phyloP scores from a whole-genome alignment of 2,888 invertebrate genomes.

The Epirrita christyi region DNA sequence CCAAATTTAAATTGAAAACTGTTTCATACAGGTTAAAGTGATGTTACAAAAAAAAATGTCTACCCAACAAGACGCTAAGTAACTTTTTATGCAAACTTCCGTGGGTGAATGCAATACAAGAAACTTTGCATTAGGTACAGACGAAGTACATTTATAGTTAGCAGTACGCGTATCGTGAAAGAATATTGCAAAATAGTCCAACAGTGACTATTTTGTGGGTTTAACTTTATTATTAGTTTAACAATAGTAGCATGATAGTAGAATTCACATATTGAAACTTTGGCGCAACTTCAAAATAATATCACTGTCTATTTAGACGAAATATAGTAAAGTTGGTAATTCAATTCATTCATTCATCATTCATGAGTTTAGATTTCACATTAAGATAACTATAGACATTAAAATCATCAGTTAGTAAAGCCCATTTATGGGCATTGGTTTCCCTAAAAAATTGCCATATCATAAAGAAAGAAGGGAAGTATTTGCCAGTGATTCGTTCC shows the following conservation, averaged over 20 bases:
- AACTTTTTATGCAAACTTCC: slow-evolving; percentile 7
- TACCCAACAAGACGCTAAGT: slow-evolving; percentile 2
- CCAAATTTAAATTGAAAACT: too few relatives aligned
- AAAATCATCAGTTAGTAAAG: too few relatives aligned
- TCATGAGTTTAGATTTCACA: too few relatives aligned
- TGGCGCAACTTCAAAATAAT: too few relatives aligned
- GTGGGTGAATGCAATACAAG: slow-evolving; percentile 11
- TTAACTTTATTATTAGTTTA: slow-evolving; percentile 31
- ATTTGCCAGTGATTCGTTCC: too few relatives aligned
- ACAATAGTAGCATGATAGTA: slow-evolving; percentile 4
- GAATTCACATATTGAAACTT: neutral
- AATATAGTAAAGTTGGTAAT: too few relatives aligned
- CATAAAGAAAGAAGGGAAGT: too few relatives aligned
- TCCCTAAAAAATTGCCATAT: too few relatives aligned
- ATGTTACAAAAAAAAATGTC: neutral
- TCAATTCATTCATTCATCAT: too few relatives aligned
- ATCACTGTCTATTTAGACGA: too few relatives aligned
- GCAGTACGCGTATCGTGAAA: neutral
- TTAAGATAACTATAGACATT: too few relatives aligned
- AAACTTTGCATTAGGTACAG: slow-evolving; percentile 12
- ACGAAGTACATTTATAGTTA: slow-evolving; percentile 8
- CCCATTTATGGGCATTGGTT: too few relatives aligned
- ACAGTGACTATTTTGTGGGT: slow-evolving; percentile 2
- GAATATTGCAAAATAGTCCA: slow-evolving; percentile 28
- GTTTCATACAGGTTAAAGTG: neutral